These are phyloP conservation scores for Ceratitis capitata DNA, from an alignment of 1,140 invertebrate species.

Conservation along the genomic window DNA sequence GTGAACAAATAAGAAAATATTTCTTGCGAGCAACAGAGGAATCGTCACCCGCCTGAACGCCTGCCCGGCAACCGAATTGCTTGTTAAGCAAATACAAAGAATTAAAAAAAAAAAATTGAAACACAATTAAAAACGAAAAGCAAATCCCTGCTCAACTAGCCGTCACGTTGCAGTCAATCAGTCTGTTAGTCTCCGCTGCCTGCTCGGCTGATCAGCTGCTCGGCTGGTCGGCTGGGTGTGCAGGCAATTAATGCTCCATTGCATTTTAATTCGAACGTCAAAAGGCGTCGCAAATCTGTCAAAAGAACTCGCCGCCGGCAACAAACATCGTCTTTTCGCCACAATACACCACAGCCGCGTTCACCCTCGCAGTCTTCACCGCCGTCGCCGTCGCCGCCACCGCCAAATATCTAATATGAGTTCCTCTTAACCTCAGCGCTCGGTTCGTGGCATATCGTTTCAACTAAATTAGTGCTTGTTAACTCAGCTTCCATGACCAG, in stretches of 20 bases:
- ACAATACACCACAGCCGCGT: too few species aligned
- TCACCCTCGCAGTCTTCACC: too few species aligned
- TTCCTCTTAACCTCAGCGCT: background rate
- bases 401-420: slow-evolving; percentile 14
- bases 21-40: too few species aligned
- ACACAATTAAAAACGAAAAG: background rate
- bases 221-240: background rate
- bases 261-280: slow-evolving; percentile 63
- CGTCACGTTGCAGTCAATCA: background rate
- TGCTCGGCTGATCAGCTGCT: background rate
- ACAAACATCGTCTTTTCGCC: too few species aligned
- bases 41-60: too few species aligned
- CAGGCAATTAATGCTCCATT: slow-evolving; percentile 51
- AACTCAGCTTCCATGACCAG: background rate
- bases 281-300: slow-evolving; percentile 62
- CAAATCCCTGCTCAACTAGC: background rate
- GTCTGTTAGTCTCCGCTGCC: background rate
- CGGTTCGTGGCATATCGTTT: slow-evolving; percentile 9
- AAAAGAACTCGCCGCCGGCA: slow-evolving; percentile 54
- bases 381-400: slow-evolving; percentile 42
- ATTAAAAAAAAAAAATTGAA: background rate
- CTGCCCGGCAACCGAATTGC: too few species aligned
- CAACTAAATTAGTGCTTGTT: slow-evolving; percentile 21
- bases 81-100: too few species aligned
- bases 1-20: background rate